Evolutionary conservation across 2,113 vertebrate genomes (phyloP), one percentile per base, ranked within the genome.

Genomic region (Aplodontia rufa): DNA sequence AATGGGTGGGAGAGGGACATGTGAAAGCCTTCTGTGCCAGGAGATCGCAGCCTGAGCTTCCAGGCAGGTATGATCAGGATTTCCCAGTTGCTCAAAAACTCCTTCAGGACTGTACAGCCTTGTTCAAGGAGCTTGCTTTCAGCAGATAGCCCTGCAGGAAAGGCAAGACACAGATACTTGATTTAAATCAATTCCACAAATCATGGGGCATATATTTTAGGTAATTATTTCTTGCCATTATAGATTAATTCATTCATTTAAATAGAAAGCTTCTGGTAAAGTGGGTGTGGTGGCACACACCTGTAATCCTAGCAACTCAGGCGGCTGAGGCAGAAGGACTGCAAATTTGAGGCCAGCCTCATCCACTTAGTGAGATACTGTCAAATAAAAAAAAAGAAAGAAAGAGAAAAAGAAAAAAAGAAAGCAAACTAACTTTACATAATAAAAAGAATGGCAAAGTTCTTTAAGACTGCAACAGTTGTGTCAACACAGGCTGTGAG

Each of bases 1-100:
- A 42, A 19, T 3, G 8, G 5, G 24, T 17, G 5, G 5, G 49
- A 64, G 64, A 42, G 37, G 40, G 17, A 12, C 1, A 0, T 0
- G 1, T 0, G 0, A 0, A 49, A 11, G 28, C 26, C 74, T 49
- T 60, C 84, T 76, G 80, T 13, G 37, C 37, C 1, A 0, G 3
- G 42, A 30, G 37, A 32, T 45, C 16, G n/a, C 75, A 19, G 35
- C 9, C 22, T 16, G 12, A 45, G 37, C 47, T 53, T 26, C 37
- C 68, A 51, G 35, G 20, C 4, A 3, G 26, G 30, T 20, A 40
- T 13, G 3, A 1, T 49, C 5, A 16, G 20, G 72, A 17, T 26
- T 2, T 28, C 8, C 2, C 22, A 24, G 5, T 2, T 2, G 5
- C n/a, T 11, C 40, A 72, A 3, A 2, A 14, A 22, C 58, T 62